These are phyloP conservation scores for Cerastis rubricosa DNA, from an alignment of 2,888 invertebrate genomes.

Conservation along the genomic window DNA sequence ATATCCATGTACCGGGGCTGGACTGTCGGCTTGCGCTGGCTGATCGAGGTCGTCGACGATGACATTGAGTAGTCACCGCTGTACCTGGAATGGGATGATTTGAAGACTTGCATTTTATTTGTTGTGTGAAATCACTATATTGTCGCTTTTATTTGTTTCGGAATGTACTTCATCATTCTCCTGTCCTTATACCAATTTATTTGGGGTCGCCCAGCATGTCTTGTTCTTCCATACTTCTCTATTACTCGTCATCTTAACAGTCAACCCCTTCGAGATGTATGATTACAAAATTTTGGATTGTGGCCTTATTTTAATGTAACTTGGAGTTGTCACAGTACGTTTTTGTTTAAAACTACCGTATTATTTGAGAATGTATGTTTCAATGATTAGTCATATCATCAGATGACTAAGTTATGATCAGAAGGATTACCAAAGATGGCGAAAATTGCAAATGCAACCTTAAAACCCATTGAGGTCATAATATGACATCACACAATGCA, in stretches of 20 bases:
- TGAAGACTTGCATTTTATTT: not conserved
- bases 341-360: not conserved
- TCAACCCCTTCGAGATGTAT: not conserved
- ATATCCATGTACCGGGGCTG: constrained; percentile 91
- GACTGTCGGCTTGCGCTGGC: constrained; percentile 77
- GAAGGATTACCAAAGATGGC: not conserved
- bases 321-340: not conserved
- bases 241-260: too few species aligned
- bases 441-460: not conserved
- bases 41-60: constrained; percentile 86
- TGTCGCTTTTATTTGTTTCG: not conserved
- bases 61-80: constrained; percentile 89
- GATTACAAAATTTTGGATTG: not conserved
- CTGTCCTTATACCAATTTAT: too few species aligned
- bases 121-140: not conserved
- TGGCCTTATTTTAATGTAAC: not conserved
- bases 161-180: not conserved
- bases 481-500: not conserved
- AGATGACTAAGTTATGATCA: not conserved
- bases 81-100: constrained; percentile 74
- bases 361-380: not conserved
- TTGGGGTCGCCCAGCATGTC: too few species aligned
- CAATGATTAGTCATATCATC: not conserved
- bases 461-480: not conserved
- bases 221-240: too few species aligned